Base-by-base conservation (phyloP, 2,888 invertebrate species). In the Hoplodrina ambigua region DNA sequence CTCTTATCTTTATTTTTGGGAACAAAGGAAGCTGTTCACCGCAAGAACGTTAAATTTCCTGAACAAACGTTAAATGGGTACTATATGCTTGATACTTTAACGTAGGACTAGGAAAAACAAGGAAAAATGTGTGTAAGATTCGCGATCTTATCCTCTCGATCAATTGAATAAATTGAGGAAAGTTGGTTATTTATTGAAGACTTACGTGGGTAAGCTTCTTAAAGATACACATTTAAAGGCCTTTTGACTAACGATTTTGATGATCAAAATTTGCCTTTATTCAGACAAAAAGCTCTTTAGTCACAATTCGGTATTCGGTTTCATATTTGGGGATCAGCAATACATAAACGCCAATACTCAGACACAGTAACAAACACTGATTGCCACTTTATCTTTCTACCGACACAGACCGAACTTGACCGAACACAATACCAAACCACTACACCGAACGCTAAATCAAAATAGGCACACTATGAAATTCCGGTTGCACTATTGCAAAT, bases 401-500 rank as follows among this genome's bases (percentile, higher is more conserved):
- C 25, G 11, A 64, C 72, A 58, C 52, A 59, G 46, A 65, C 17
- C 30, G 13, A 58, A 61, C 60, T 80, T 75, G 57, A 65, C 63
- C 30, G 19, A 56, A 25, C 50, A 62, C 64, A 60, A 72, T 55
- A 68, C 50, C 49, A 64, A 60, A 67, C 62, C 49, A 56, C 72
- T 59, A 20, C 15, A 57, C 17, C 50, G 7, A 63, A 61, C 60
- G 61, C 49, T 70, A 69, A 74, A 80, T 74, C 80, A 79, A 69
- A 82, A 81, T 61, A 81, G 82, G 76, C 76, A 66, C 72, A 78
- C 80, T 74, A 82, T 82, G 70, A 71, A 67, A 81, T 80, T 81
- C 64, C 53, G 53, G 72, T 68, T 60, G 69, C 72, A 75, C 68
- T 65, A 77, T 73, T 76, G 58, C 74, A 75, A 85, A 86, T 78